Evolutionary conservation across 92 coral and sea anemone genomes (phyloP), one percentile per base, ranked within the genome.

Genomic region (Plumapathes pennacea): DNA sequence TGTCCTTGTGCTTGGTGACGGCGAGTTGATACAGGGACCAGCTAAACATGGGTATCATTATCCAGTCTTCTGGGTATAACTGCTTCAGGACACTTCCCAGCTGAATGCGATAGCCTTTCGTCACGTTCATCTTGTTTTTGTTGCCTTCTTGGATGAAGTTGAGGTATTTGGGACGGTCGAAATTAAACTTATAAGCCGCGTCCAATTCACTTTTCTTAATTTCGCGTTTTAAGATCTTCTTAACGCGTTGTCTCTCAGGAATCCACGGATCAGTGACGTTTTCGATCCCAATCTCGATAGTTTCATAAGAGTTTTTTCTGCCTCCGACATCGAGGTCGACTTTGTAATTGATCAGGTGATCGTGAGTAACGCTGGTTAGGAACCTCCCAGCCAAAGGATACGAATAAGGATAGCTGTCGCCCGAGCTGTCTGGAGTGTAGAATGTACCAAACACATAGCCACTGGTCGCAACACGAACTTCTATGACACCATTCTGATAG

Each of bases 21-120:
- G 91, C 91, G 78, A 89, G 57, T 59, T 89, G 97, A 38, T 84
- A 84, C 38, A 74, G 62, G 10, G 87, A 88, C 97, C 97, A 90
- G 57, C 80, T 71, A 22, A 79, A 51, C 46, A 72, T 80, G 5
- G 82, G 82, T 0, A 77, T 76, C 12, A 85, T 40, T 51, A 76
- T 57, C 97, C 97, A 90, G 38, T 86, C 82, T 25, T 86, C 82
- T 0, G 95, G 95, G 46, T 82, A 90, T 54, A 90, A 32, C 63
- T 86, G 83, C 42, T 90, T 82, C 31, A 66, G 17, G 23, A 86
- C 71, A 13, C 76, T 73, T 15, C 33, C 73, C 44, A 87, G 67
- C 57, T 90, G 95, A 34, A 90, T 81, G 48, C 97, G 83, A 57
- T 90, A 90, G 6, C 97, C 97, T 53, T 73, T 77, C 23, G 60